Conservation (phyloP, 2,888 invertebrate species). For the Meliscaeva auricollis region DNA sequence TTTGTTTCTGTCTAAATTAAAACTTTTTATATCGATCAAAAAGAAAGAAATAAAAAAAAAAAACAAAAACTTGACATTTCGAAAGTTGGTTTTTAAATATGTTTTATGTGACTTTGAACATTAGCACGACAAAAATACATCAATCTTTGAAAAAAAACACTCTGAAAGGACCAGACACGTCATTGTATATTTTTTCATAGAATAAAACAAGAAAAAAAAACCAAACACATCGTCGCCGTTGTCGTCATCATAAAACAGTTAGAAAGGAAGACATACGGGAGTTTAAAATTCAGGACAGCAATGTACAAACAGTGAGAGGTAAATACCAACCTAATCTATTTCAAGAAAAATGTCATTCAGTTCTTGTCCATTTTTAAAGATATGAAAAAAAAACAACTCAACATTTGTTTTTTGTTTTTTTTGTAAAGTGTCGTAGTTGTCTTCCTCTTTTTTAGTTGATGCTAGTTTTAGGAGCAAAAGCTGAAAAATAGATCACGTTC, state of each 20-base stretch:
- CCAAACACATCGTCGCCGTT: neutral
- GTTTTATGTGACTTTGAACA: neutral
- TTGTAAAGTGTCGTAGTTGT: neutral
- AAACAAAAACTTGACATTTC: neutral
- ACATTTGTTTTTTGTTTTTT: neutral
- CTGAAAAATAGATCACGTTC: conserved; percentile 43
- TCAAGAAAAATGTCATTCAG: conserved; percentile 1
- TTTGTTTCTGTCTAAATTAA: too few species aligned
- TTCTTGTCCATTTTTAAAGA: conserved; percentile 5
- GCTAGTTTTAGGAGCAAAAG: conserved; percentile 1
- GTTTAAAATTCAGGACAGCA: conserved; percentile 3
- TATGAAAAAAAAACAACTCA: neutral
- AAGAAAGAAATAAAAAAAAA: too few species aligned
- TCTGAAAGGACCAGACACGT: neutral
- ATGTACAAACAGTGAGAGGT: neutral
- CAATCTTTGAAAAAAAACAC: neutral
- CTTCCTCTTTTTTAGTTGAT: too few species aligned
- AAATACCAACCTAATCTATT: conserved; percentile 10
- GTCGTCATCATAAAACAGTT: conserved; percentile 1
- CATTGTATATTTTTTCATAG: neutral
- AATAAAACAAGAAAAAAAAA: neutral
- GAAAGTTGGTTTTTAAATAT: neutral
- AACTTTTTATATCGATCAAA: too few species aligned
- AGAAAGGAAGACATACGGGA: neutral
- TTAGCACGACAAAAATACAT: neutral